Evolutionary conservation across 2,113 vertebrate genomes (phyloP).

Genomic region (Pelecanoides urinatrix): DNA sequence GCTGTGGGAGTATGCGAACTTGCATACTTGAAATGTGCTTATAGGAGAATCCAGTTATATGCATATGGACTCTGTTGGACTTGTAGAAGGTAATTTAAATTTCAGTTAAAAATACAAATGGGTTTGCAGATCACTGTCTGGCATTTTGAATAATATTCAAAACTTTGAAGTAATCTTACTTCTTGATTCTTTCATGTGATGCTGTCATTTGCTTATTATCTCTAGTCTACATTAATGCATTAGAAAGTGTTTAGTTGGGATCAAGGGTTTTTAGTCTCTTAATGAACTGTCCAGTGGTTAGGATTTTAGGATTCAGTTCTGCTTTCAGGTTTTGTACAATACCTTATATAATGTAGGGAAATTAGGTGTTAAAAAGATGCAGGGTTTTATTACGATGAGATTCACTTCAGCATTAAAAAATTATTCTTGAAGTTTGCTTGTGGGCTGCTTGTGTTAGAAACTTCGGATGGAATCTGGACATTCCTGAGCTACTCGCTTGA

Average conservation of each 20-base stretch:
- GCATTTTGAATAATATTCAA: background rate
- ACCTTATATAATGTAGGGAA: background rate
- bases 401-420: background rate
- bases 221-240: background rate
- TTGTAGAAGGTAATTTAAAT: background rate
- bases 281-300: background rate
- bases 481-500: accelerated
- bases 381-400: background rate
- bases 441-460: background rate
- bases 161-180: background rate
- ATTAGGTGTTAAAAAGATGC: background rate
- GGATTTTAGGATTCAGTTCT: background rate
- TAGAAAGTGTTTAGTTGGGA: background rate
- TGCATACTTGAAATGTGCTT: background rate
- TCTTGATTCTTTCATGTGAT: background rate
- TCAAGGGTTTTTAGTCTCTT: background rate
- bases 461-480: background rate
- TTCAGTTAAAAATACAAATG: background rate
- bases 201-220: background rate
- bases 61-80: background rate
- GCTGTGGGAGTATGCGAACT: background rate
- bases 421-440: background rate
- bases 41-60: background rate
- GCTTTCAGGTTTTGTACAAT: background rate
- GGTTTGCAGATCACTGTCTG: background rate